These are phyloP conservation scores for Rhabditophanes sp. DNA, from an alignment of 2,888 invertebrate species.

Conservation along the genomic window DNA sequence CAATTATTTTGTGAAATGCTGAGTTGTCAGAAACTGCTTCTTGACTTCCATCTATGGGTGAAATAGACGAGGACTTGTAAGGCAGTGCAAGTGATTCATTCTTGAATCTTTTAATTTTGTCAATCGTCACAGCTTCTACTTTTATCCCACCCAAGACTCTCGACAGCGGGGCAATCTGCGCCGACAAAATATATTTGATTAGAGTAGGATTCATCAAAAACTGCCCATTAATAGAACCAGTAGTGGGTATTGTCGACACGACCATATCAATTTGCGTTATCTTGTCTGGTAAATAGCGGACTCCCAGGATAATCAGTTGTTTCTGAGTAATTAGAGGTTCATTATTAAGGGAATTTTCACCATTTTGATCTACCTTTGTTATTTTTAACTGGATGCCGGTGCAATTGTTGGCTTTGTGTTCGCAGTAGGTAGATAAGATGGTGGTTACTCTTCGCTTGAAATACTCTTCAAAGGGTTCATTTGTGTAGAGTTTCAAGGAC, in stretches of 20 bases:
- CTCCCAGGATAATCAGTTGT: slow-evolving; percentile 31
- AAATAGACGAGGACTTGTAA: no score
- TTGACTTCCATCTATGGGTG: no score
- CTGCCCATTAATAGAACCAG: slow-evolving; percentile 8
- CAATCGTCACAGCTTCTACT: slow-evolving; percentile 16
- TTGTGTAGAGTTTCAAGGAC: slow-evolving; percentile 22
- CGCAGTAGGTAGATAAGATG: slow-evolving; percentile 33
- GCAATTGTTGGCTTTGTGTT: slow-evolving; percentile 31
- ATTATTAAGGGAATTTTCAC: slow-evolving; percentile 14
- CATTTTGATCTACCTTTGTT: slow-evolving; percentile 16
- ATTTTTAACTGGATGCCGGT: slow-evolving; percentile 22
- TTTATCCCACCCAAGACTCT: slow-evolving; percentile 36
- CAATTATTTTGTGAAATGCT: no score
- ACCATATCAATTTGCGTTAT: slow-evolving; percentile 29
- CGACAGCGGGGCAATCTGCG: slow-evolving; percentile 27
- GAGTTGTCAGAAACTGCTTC: no score
- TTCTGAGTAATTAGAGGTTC: slow-evolving; percentile 28
- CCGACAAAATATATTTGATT: slow-evolving; percentile 27
- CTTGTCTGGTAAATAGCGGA: slow-evolving; percentile 20
- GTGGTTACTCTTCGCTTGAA: slow-evolving; percentile 35
- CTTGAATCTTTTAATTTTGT: no score
- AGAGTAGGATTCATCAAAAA: slow-evolving; percentile 10
- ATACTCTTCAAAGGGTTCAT: slow-evolving; percentile 31
- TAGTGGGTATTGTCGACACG: slow-evolving; percentile 16
- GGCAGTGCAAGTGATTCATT: no score